Evolutionary conservation across 2,113 vertebrate genomes (phyloP).

Genomic region (Cyanoliseus patagonus): DNA sequence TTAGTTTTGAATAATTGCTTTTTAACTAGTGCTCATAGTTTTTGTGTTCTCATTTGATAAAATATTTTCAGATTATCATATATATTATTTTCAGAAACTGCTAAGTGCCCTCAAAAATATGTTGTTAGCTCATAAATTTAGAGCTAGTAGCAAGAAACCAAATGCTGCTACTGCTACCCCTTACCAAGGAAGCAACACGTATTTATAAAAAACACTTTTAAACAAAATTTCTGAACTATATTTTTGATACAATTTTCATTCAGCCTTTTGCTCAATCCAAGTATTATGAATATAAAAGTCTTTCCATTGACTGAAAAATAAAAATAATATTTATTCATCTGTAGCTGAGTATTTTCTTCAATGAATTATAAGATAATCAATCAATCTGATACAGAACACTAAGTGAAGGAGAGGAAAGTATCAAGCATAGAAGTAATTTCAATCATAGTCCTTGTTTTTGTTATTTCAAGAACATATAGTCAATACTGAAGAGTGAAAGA

Average conservation of each 20-base stretch:
- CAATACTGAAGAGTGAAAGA: not conserved
- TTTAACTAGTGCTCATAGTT: not conserved
- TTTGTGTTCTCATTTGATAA: not conserved
- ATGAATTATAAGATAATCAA: not conserved
- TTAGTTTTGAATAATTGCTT: not conserved
- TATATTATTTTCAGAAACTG: not conserved
- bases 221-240: not conserved
- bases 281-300: not conserved
- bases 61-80: not conserved
- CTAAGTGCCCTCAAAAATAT: not conserved
- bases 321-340: not conserved
- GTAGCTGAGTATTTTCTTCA: not conserved
- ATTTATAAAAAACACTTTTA: not conserved
- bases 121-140: not conserved
- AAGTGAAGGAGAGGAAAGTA: not conserved
- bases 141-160: not conserved
- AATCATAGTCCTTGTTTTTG: not conserved
- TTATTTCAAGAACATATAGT: not conserved
- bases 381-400: not conserved
- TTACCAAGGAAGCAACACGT: not conserved
- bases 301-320: not conserved
- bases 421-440: not conserved
- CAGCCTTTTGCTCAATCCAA: not conserved
- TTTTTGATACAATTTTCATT: not conserved
- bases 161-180: not conserved